A percentile compares a stretch with the other conserved stretches of the same genome.
Evolutionary conservation across 1,140 invertebrate genomes (phyloP).

Genomic region (Euwallacea similis): DNA sequence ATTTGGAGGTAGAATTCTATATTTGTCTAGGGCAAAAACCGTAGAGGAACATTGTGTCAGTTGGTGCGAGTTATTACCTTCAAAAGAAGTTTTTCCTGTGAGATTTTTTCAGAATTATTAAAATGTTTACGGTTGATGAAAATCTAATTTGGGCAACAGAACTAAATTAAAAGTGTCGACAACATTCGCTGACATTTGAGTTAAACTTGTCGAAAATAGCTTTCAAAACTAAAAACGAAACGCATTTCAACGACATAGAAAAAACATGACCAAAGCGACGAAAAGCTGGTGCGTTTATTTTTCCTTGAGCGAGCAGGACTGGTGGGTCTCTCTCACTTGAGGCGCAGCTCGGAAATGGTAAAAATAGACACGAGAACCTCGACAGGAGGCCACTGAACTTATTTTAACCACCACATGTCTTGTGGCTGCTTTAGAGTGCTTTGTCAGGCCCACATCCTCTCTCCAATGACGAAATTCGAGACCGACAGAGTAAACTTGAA

Average conservation of each 20-base stretch:
- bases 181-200: slow-evolving; percentile 1
- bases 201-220: slow-evolving; percentile 9
- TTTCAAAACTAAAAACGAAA: slow-evolving; percentile 3
- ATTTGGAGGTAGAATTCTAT: slow-evolving; percentile 14
- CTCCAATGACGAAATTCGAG: slow-evolving; percentile 35
- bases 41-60: not conserved
- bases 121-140: too few species aligned
- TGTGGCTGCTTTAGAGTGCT: slow-evolving; percentile 35
- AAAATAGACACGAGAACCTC: slow-evolving; percentile 37
- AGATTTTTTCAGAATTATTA: too few species aligned
- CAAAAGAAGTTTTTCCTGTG: not conserved
- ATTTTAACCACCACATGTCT: slow-evolving; percentile 40
- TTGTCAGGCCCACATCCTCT: slow-evolving; percentile 39
- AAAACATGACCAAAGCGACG: slow-evolving; percentile 32
- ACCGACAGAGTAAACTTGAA: slow-evolving; percentile 23
- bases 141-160: too few species aligned
- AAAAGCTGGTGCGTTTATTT: slow-evolving; percentile 31
- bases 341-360: slow-evolving; percentile 32
- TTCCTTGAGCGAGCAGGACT: slow-evolving; percentile 22
- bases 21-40: slow-evolving; percentile 20
- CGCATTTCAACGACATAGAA: slow-evolving; percentile 21
- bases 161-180: too few species aligned
- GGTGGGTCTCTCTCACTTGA: slow-evolving; percentile 29
- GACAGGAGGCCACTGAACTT: slow-evolving; percentile 39
- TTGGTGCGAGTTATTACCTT: not conserved